A percentile compares a stretch with the other conserved stretches of the same genome.
Conservation (phyloP, 1,140 invertebrate species). For the Dendrolimus punctatus region DNA sequence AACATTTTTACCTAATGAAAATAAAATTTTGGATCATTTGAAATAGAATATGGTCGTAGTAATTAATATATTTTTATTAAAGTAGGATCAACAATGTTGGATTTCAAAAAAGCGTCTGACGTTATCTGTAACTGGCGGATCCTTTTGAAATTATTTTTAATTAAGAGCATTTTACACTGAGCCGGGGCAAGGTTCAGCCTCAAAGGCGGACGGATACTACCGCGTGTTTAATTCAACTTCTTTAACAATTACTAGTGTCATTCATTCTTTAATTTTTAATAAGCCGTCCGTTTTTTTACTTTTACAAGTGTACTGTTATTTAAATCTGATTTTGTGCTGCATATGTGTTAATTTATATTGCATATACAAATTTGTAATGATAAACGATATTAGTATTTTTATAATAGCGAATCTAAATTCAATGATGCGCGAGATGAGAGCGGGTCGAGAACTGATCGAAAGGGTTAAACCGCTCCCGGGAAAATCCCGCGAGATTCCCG, state of each 20-base stretch:
- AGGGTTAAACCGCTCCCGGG: too few relatives aligned
- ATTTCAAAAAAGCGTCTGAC: constrained; percentile 1
- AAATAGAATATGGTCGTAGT: too few relatives aligned
- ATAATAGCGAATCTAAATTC: too few relatives aligned
- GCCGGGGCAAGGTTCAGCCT: constrained; percentile 23
- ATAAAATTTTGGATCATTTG: background rate
- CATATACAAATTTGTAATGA: too few relatives aligned
- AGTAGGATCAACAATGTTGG: background rate
- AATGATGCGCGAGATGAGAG: too few relatives aligned
- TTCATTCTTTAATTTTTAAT: constrained; percentile 16
- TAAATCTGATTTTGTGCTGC: too few relatives aligned
- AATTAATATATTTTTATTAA: constrained; percentile 2
- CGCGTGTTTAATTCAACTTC: constrained; percentile 25
- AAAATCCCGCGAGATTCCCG: too few relatives aligned
- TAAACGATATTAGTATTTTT: too few relatives aligned
- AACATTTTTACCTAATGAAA: constrained; percentile 1
- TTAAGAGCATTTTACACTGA: constrained; percentile 14
- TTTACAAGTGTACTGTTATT: too few relatives aligned
- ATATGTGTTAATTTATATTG: too few relatives aligned
- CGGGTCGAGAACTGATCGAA: too few relatives aligned
- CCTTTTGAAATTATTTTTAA: constrained; percentile 11
- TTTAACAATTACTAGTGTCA: constrained; percentile 14
- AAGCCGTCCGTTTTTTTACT: background rate
- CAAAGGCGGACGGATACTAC: constrained; percentile 41
- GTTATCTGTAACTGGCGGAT: constrained; percentile 3